These are phyloP conservation scores for Scolopax mira DNA, from an alignment of 2,113 vertebrate species.

Conservation along the genomic window DNA sequence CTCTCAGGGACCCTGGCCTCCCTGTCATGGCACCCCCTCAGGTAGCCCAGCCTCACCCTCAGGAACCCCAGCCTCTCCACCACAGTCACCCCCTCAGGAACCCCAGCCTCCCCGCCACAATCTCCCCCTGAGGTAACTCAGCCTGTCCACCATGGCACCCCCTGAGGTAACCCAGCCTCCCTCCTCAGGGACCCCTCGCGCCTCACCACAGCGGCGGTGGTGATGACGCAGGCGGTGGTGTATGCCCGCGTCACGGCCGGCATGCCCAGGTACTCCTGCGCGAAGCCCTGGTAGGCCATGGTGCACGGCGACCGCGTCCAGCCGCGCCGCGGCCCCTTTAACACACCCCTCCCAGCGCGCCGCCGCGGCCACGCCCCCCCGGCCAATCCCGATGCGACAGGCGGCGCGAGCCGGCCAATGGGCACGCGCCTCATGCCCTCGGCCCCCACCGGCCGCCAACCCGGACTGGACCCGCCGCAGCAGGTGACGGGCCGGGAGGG, in stretches of 20 bases:
- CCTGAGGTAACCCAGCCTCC: no score
- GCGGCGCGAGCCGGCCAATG: neutral
- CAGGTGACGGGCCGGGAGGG: neutral
- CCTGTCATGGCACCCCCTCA: no score
- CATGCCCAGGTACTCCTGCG: slow-evolving; percentile 75
- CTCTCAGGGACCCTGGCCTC: neutral
- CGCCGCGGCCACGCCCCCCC: neutral
- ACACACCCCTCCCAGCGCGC: neutral
- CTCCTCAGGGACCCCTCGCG: neutral
- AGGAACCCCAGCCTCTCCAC: neutral
- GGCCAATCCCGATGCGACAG: neutral
- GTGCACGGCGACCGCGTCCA: neutral
- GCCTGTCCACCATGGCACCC: no score
- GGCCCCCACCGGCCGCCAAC: neutral
- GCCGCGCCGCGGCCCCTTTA: neutral
- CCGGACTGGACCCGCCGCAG: neutral
- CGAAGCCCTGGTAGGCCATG: slow-evolving; percentile 78
- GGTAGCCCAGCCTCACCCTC: neutral
- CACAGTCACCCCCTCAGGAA: neutral
- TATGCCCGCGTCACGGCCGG: slow-evolving; percentile 78
- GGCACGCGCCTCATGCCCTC: neutral
- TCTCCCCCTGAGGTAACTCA: no score
- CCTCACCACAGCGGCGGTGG: slow-evolving; percentile 63
- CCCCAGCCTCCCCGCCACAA: neutral
- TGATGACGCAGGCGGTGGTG: slow-evolving; percentile 78